phyloP scores from a whole-genome alignment of 2,888 invertebrate species.

The Agrilus cyanescens region DNA sequence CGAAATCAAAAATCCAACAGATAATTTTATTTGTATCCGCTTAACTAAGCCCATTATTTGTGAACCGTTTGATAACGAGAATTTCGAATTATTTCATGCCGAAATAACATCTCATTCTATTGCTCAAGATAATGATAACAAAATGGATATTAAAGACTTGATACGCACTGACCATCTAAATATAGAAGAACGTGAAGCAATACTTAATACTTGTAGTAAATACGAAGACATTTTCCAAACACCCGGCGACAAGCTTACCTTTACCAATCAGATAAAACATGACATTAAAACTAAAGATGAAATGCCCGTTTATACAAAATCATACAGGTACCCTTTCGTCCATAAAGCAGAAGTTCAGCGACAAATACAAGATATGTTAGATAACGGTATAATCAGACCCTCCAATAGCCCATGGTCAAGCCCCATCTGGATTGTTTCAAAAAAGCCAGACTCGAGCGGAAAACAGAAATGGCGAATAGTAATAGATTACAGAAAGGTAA shows the following conservation, averaged over 20 bases:
- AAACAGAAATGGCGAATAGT: constrained; percentile 19
- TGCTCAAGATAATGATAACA: too few species aligned
- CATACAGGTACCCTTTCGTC: constrained; percentile 21
- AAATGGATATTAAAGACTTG: too few species aligned
- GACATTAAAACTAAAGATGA: constrained; percentile 19
- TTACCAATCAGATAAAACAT: constrained; percentile 20
- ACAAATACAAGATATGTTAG: constrained; percentile 17
- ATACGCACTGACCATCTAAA: constrained; percentile 15
- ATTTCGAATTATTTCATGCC: too few species aligned
- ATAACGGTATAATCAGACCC: constrained; percentile 16
- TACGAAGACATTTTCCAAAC: constrained; percentile 18
- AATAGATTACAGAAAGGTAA: constrained; percentile 16
- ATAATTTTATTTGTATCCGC: background rate
- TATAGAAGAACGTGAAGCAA: constrained; percentile 14
- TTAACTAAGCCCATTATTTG: constrained; percentile 9
- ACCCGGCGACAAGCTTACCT: constrained; percentile 15
- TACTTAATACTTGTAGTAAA: constrained; percentile 13
- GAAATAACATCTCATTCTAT: too few species aligned
- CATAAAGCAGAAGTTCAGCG: constrained; percentile 20
- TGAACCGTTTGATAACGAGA: constrained; percentile 8
- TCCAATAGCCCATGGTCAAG: constrained; percentile 16
- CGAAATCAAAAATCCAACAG: too few species aligned
- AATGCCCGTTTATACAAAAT: constrained; percentile 19
- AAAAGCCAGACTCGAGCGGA: constrained; percentile 18
- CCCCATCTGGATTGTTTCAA: constrained; percentile 22